Percentiles rank a stretch among this genome's conserved stretches.
phyloP scores from a whole-genome alignment of 2,113 vertebrate genomes.

The Natator depressus region DNA sequence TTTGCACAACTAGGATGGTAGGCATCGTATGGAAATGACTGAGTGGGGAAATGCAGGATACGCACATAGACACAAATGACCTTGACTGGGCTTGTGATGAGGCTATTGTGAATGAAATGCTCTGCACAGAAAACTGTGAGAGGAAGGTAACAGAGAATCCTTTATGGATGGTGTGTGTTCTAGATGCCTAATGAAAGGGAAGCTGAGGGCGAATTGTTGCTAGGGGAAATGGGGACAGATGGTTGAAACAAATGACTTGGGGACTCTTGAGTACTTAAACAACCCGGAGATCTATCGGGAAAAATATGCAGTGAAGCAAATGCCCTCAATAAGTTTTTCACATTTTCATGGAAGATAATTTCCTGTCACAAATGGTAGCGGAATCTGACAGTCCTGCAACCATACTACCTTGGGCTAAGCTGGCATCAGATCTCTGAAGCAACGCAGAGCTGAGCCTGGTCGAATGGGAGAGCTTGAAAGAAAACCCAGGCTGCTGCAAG shows the following conservation, averaged over 20 bases:
- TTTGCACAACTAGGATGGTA: neutral
- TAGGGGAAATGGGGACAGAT: neutral
- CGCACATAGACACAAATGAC: neutral
- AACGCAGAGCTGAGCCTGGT: neutral
- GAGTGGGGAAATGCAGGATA: neutral
- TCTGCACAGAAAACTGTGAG: neutral
- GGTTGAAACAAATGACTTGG: neutral
- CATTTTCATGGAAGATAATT: neutral
- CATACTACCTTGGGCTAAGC: neutral
- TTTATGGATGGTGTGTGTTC: accelerated
- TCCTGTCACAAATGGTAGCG: neutral
- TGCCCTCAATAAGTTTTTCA: neutral
- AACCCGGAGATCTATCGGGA: neutral
- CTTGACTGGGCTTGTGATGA: neutral
- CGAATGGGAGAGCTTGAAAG: neutral
- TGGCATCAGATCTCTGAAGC: neutral
- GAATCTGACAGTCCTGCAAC: neutral
- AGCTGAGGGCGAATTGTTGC: neutral
- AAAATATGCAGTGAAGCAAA: neutral
- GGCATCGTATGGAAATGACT: neutral
- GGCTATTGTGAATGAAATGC: neutral
- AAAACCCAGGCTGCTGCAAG: neutral
- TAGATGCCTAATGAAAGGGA: neutral
- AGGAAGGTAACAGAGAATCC: neutral
- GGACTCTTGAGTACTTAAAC: neutral